Evolutionary conservation across 2,113 vertebrate genomes (phyloP), one percentile per base, ranked within the genome.

Genomic region (Chlamydotis undulata): DNA sequence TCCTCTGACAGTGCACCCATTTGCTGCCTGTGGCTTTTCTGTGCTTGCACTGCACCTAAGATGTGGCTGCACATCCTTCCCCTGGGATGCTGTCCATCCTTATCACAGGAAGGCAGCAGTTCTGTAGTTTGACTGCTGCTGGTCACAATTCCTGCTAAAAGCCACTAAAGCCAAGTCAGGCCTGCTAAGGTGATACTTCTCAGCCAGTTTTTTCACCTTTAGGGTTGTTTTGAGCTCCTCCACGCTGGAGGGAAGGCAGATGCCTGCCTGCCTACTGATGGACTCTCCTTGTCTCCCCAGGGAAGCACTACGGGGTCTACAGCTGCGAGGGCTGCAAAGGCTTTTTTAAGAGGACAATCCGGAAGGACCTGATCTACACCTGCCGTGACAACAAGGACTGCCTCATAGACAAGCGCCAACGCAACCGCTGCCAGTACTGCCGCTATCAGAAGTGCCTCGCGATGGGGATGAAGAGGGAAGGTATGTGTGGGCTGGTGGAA

Each of bases 401-500:
- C 84, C 98, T 98, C 80, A 99, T 99, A 19, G 99, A 99, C 96
- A 99, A 99, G 97, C 98, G 99, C 21, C 99, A 99, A 84, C 98
- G 99, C 74, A 99, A 99, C 95, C 99, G 99, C 92, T 99, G 99
- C 97, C 99, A 99, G 95, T 99, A 99, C 98, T 99, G 99, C 97
- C 99, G 99, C 97, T 99, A 99, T 96, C 99, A 99, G 98, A 99
- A 99, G 98, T 99, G 99, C 98, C 98, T 99, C 75, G 99, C 98
- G 6, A 99, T 99, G 98, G 99, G 99, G 91, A 99, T 99, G 99
- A 99, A 99, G 98, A 98, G 99, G 93, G 99, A 99, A 98, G 99
- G 99, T 99, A 97, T 77, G 60, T 19, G 57, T 1, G 3, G 43
- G 33, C 43, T 70, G 31, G 12, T 55, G 35, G 57, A 39, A 47